Conservation (phyloP, 2,113 vertebrate species). For the Phylloscopus trochilus region DNA sequence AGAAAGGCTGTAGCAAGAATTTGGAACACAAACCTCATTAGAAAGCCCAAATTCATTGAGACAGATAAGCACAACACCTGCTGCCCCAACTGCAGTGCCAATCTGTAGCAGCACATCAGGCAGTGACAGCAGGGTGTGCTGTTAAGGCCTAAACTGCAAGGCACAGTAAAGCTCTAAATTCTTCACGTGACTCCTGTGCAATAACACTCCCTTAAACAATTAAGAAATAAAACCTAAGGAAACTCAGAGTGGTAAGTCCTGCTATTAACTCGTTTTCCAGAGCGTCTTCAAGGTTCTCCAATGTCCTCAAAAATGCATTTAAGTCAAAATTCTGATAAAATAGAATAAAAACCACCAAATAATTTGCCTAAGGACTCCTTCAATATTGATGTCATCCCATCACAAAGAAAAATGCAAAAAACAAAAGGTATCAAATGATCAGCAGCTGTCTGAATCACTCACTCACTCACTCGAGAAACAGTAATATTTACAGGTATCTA, state of each 20-base stretch:
- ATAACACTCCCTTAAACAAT: background rate
- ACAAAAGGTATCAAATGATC: background rate
- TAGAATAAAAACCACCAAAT: background rate
- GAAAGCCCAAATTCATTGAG: background rate
- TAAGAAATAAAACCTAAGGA: background rate
- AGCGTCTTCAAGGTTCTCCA: fast-evolving
- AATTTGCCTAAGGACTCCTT: background rate
- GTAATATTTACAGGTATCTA: background rate
- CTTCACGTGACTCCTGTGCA: background rate
- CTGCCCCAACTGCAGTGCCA: background rate
- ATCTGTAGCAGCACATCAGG: background rate
- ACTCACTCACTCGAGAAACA: background rate
- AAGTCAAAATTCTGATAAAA: background rate
- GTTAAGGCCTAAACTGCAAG: background rate
- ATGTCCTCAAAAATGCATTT: background rate
- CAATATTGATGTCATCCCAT: background rate
- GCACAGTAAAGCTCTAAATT: background rate
- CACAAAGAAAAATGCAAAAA: background rate
- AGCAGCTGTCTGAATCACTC: background rate
- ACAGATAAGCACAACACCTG: background rate
- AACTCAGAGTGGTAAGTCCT: background rate
- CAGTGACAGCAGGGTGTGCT: background rate
- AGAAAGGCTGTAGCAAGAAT: background rate
- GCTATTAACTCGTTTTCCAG: background rate
- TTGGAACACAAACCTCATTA: background rate